Evolutionary conservation across 2,888 invertebrate genomes (phyloP).

Genomic region (Kuschelorhynchus macadamiae): DNA sequence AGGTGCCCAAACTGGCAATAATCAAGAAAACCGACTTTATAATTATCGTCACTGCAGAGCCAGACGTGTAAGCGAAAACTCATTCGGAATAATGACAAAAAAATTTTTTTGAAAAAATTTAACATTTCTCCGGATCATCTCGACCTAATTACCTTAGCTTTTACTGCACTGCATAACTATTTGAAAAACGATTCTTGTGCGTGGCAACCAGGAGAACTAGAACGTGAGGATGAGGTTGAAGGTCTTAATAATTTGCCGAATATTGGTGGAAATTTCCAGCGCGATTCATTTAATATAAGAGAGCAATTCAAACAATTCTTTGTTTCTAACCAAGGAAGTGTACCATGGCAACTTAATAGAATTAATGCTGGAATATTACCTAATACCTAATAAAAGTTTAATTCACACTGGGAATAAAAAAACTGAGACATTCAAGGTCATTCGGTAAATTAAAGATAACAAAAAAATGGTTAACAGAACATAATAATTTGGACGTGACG

Average conservation of each 20-base stretch:
- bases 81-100: slow-evolving; percentile 40
- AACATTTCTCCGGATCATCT: slow-evolving; percentile 39
- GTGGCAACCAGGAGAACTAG: no score
- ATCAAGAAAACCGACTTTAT: no score
- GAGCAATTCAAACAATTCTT: background rate
- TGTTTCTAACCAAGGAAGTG: slow-evolving; percentile 1
- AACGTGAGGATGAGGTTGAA: background rate
- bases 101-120: slow-evolving; percentile 31
- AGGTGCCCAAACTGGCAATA: no score
- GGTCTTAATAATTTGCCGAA: slow-evolving; percentile 15
- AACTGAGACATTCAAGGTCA: no score
- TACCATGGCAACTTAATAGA: no score
- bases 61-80: slow-evolving; percentile 45
- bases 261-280: slow-evolving; percentile 27
- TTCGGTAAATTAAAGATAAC: no score
- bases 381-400: no score
- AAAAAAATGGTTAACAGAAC: no score
- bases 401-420: no score
- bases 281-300: slow-evolving; percentile 19
- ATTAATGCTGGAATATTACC: no score
- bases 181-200: slow-evolving; percentile 15
- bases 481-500: no score
- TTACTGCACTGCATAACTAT: slow-evolving; percentile 29
- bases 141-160: slow-evolving; percentile 24
- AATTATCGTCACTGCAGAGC: no score